Evolutionary conservation across 2,113 vertebrate genomes (phyloP).

Genomic region (Sigmodon hispidus): DNA sequence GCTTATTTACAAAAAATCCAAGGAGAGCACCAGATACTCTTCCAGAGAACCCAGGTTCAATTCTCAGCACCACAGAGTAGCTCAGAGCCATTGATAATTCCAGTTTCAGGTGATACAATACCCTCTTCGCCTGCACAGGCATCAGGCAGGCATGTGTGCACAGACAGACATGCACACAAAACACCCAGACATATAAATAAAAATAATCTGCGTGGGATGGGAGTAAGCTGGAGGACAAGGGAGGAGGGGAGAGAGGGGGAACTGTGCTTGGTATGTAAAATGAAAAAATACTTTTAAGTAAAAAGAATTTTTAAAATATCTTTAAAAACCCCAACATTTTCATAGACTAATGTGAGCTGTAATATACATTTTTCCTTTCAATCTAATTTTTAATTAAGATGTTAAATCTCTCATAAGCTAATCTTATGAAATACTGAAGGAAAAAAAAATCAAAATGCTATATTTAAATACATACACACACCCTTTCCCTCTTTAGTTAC

Average conservation of each 20-base stretch:
- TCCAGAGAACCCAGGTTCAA: neutral
- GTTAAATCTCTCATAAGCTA: neutral
- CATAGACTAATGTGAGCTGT: constrained; percentile 2
- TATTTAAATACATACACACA: constrained; percentile 31
- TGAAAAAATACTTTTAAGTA: too few relatives aligned
- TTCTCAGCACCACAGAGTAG: neutral
- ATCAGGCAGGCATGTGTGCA: neutral
- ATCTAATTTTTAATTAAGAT: neutral
- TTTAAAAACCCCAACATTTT: too few relatives aligned
- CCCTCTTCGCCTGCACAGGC: neutral
- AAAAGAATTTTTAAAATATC: too few relatives aligned
- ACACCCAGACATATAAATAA: neutral
- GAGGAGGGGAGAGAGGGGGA: too few relatives aligned
- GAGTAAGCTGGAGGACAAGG: too few relatives aligned
- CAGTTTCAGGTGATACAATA: neutral
- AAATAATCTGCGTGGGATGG: too few relatives aligned
- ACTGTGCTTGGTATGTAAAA: too few relatives aligned
- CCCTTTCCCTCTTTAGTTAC: neutral
- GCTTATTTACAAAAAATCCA: neutral
- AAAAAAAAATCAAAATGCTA: neutral
- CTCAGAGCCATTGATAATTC: neutral
- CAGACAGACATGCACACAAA: neutral
- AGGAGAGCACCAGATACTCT: neutral
- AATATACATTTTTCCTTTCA: constrained; percentile 34
- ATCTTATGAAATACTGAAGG: constrained; percentile 18